Base-by-base conservation (phyloP, 2,113 vertebrate genomes). In the Sclerurus mexicanus region DNA sequence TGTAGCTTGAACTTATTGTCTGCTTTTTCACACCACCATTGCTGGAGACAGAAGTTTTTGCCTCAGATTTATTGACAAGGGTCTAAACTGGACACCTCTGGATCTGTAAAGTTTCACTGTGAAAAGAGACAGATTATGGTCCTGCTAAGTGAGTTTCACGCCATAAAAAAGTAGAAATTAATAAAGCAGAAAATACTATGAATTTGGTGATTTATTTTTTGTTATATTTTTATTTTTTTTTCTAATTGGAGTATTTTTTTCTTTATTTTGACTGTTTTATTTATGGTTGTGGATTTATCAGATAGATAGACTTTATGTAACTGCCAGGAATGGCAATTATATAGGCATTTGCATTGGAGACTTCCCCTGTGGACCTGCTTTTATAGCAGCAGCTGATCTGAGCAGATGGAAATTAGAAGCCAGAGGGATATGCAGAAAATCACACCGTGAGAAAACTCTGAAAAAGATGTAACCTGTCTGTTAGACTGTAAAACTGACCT, bases 361-460 rank as follows among this genome's bases (percentile, higher is more conserved):
- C 81, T 77, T 87, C 47, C 76, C 81, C 69, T 84, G 42, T 63
- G 69, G 64, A 66, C 42, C 64, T 91, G 47, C 0, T 4, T 89
- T 95, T 75, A 87, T 63, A 63, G 46, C 33, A 91, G 47, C 80
- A 91, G 68, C 46, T 89, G 84, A 94, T 89, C 31, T 77, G 75
- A 96, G 53, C 79, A 96, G 86, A 92, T 86, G 91, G 81, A 93
- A 90, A 84, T 93, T 85, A 92, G 69, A 95, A 95, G 47, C 39
- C 66, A 63, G 49, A 94, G 39, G 75, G 30, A 66, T 73, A 92
- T 0, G 1, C 28, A 84, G 55, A 88, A 94, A 83, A 92, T 46
- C 46, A 75, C 42, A 67, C 46, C 1, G 0, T 87, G 69, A 64
- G 56, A 81, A 84, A 84, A 85, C 37, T 77, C 50, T 81, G n/a